phyloP scores from a whole-genome alignment of 2,888 invertebrate species.

The Leptinotarsa rubiginosa region DNA sequence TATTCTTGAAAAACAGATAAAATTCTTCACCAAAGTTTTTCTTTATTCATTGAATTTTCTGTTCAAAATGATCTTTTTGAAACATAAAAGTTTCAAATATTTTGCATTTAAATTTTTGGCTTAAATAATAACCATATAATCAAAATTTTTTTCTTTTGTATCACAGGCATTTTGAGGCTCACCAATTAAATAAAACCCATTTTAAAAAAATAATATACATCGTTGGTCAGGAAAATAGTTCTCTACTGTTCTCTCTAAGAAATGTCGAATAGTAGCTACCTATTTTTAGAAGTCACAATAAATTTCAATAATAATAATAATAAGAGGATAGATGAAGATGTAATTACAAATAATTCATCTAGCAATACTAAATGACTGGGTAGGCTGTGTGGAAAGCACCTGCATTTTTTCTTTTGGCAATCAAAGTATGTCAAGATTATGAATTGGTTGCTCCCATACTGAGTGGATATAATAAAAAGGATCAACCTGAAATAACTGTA shows the following conservation, averaged over 20 bases:
- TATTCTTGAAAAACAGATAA: slow-evolving; percentile 34
- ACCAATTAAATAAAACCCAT: slow-evolving; percentile 53
- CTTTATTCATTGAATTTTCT: slow-evolving; percentile 24
- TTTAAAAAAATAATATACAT: slow-evolving; percentile 7
- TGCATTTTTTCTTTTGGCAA: too few species aligned
- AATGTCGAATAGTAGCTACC: not conserved
- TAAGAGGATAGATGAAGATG: slow-evolving; percentile 11
- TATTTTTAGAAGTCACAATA: not conserved
- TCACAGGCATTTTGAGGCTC: slow-evolving; percentile 64
- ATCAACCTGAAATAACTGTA: not conserved
- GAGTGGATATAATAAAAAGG: not conserved
- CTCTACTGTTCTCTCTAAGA: not conserved
- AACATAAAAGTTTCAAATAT: slow-evolving; percentile 25
- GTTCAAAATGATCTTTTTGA: slow-evolving; percentile 20
- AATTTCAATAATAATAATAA: not conserved
- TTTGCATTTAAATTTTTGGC: slow-evolving; percentile 18
- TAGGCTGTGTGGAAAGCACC: slow-evolving; percentile 19
- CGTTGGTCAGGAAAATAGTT: slow-evolving; percentile 29
- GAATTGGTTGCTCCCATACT: not conserved
- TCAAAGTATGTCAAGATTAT: too few species aligned
- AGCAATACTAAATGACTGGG: slow-evolving; percentile 19
- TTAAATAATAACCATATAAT: slow-evolving; percentile 29
- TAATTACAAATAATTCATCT: slow-evolving; percentile 16
- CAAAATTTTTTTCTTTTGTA: slow-evolving; percentile 53
- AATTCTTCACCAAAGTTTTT: slow-evolving; percentile 29